Base-by-base conservation (phyloP, 2,888 invertebrate genomes). In the Gortyna flavago region DNA sequence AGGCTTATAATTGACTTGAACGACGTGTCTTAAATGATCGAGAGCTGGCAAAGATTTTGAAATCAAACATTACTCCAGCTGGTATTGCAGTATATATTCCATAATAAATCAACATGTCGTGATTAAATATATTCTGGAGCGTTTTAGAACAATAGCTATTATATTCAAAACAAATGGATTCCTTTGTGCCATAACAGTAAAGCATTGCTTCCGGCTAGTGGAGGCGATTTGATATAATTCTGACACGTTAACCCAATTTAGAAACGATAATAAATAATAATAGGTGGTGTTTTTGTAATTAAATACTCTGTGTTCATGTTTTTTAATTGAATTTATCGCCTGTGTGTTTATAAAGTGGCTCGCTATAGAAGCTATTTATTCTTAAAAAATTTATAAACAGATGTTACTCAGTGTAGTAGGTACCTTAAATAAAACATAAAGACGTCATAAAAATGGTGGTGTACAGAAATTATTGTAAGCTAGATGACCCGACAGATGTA, bases 111-210 rank as follows among this genome's bases (percentile, higher is more conserved):
- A 95, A 93, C 93, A 93, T 93, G 93, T 93, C 93, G 93, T 91
- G 91, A 94, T 95, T 95, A n/a, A n/a, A n/a, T n/a, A 95, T 93
- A 93, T 95, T 95, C 92, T 90, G 82, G 93, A 93, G 90, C 91
- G 91, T 91, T 88, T 88, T 92, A 93, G 93, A 95, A 96, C 96
- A 96, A 96, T 96, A 90, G 95, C 96, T 92, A 96, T 96, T 96
- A 96, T 96, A 92, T 94, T 94, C 93, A 92, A 93, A 94, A 93
- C 93, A 95, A 94, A 96, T 95, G 94, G 93, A 93, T 92, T 92
- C 92, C 92, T 93, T 93, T 93, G 90, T 94, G 90, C 90, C 88
- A 92, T 93, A 93, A 93, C 90, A 86, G 91, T 94, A 94, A 95
- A 93, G 92, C 91, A 95, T 95, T 90, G 93, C 95, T 95, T 96